phyloP scores from a whole-genome alignment of 64 coral and sea anemone species.

The Cladopsammia gracilis region DNA sequence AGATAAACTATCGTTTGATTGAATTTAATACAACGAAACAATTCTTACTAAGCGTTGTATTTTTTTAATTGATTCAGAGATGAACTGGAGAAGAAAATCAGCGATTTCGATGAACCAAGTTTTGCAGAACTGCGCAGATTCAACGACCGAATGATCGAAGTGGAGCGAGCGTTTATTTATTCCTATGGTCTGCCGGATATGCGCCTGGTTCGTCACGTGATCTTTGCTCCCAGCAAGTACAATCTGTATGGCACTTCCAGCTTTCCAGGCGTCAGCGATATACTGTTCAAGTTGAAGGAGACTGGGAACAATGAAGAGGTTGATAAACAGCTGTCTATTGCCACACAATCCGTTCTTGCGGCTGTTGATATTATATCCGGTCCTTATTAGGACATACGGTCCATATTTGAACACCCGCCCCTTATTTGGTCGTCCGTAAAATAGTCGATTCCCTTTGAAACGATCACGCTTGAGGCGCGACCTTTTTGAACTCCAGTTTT shows the following conservation, averaged over 20 bases:
- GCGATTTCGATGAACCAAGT: conserved; percentile 19
- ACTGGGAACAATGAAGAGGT: conserved; percentile 61
- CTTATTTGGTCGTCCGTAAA: no score
- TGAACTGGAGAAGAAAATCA: conserved; percentile 9
- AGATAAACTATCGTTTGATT: no score
- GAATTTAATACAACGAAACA: no score
- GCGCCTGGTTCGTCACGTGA: conserved; percentile 70
- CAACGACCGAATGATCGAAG: conserved; percentile 82
- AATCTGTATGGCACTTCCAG: conserved; percentile 77
- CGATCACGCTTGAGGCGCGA: no score
- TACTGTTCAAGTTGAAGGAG: conserved; percentile 45
- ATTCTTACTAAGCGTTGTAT: not conserved
- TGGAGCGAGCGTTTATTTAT: conserved; percentile 80
- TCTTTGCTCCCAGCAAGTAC: conserved; percentile 71
- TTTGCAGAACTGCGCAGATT: conserved; percentile 61
- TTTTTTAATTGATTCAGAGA: not conserved
- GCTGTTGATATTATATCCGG: conserved; percentile 53
- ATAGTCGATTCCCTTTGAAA: no score
- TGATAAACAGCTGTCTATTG: conserved; percentile 72
- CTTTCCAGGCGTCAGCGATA: conserved; percentile 76
- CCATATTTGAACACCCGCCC: not conserved
- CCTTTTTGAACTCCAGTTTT: no score
- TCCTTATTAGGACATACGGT: not conserved
- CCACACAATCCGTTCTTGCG: conserved; percentile 38
- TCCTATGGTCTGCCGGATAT: conserved; percentile 81